Percentiles rank a stretch among this genome's conserved stretches.
Evolutionary conservation across 2,797 vertebrate genomes (phyloP).

Genomic region (Periophthalmus magnuspinnatus): DNA sequence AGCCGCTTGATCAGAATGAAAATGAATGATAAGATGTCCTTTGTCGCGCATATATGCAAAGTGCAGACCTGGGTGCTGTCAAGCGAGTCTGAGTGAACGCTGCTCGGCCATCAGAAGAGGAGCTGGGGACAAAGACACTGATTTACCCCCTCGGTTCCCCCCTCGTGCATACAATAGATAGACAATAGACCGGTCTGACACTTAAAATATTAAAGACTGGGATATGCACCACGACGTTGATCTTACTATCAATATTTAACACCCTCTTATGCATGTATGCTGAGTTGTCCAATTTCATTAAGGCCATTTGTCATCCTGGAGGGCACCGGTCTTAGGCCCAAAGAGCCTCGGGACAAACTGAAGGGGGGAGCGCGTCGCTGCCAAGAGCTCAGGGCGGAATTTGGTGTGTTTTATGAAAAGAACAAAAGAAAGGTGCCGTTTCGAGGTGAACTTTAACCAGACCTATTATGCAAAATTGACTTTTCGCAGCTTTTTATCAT

Average conservation of each 20-base stretch:
- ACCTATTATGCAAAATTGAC: too few relatives aligned
- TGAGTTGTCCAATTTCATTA: constrained; percentile 99
- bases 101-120: constrained; percentile 54
- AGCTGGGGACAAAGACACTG: constrained; percentile 54
- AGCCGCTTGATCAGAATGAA: constrained; percentile 41
- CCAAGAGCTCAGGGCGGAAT: constrained; percentile 24
- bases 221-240: constrained; percentile 89
- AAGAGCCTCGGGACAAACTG: constrained; percentile 80
- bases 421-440: not conserved
- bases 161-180: constrained; percentile 51
- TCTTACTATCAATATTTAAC: constrained; percentile 99
- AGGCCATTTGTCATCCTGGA: constrained; percentile 92
- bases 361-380: constrained; percentile 46
- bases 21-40: constrained; percentile 53
- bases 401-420: constrained; percentile 6
- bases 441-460: too few relatives aligned
- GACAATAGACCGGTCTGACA: constrained; percentile 83
- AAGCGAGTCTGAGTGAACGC: constrained; percentile 53
- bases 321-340: constrained; percentile 84
- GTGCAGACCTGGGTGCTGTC: constrained; percentile 55
- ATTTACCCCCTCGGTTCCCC: constrained; percentile 48
- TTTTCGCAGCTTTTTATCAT: too few relatives aligned
- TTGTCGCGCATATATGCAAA: constrained; percentile 66
- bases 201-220: constrained; percentile 94
- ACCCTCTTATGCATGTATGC: constrained; percentile 97